Conservation (phyloP, 2,888 invertebrate species). For the Pollenia labialis region DNA sequence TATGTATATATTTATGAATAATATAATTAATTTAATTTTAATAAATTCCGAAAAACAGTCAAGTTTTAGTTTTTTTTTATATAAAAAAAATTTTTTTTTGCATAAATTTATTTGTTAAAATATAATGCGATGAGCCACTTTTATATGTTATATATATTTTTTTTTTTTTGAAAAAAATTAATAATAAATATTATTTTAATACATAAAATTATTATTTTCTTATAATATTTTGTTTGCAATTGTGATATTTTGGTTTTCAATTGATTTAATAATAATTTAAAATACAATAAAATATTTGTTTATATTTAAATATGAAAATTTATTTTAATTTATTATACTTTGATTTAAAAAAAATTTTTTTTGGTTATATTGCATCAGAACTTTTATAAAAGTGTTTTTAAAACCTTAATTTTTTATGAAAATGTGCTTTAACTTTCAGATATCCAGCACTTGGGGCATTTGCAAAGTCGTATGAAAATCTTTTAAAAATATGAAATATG, state of each 20-base stretch:
- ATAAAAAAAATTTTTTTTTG: constrained; percentile 39
- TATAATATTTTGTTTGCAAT: constrained; percentile 55
- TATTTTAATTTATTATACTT: no score
- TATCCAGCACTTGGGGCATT: no score
- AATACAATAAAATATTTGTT: constrained; percentile 25
- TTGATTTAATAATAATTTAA: constrained; percentile 58
- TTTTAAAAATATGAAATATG: no score
- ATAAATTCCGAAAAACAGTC: constrained; percentile 80
- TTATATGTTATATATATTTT: no score
- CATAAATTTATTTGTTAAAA: constrained; percentile 56
- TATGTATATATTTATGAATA: constrained; percentile 50
- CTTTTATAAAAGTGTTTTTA: neutral
- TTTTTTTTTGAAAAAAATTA: constrained; percentile 39
- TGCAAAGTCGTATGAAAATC: no score
- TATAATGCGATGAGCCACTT: constrained; percentile 80
- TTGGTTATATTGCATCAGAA: neutral
- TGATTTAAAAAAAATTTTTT: neutral
- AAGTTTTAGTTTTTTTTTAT: constrained; percentile 73
- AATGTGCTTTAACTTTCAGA: no score
- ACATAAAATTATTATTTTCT: constrained; percentile 49
- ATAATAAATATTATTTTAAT: constrained; percentile 50
- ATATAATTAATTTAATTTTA: constrained; percentile 49
- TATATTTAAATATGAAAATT: neutral
- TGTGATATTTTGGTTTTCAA: constrained; percentile 34
- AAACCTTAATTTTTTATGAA: no score